phyloP scores from a whole-genome alignment of 1,140 invertebrate species.

The Lordiphosa mommai region DNA sequence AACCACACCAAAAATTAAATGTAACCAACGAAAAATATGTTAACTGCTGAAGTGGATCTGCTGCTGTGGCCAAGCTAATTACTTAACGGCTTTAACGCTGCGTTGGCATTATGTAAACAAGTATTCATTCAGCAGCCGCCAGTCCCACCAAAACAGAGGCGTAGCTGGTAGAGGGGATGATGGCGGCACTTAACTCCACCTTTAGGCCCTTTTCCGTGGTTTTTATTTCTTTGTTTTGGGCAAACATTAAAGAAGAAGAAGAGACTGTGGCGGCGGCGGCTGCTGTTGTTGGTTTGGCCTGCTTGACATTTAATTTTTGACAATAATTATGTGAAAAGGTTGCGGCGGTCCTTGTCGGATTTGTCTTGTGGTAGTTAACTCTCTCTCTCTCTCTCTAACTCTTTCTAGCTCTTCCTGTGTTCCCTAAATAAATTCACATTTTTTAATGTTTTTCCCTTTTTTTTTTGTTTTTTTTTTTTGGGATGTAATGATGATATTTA shows the following conservation, averaged over 20 bases:
- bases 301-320: conserved; percentile 45
- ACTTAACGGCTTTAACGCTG: conserved; percentile 51
- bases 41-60: no score
- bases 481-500: not conserved
- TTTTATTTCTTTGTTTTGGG: conserved; percentile 3
- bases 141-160: not conserved
- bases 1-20: no score
- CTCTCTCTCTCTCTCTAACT: conserved; percentile 6
- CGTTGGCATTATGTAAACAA: conserved; percentile 44
- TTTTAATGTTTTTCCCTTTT: conserved; percentile 32
- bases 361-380: conserved; percentile 20
- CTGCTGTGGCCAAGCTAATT: conserved; percentile 16
- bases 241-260: conserved; percentile 7
- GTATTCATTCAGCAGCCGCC: not conserved
- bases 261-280: not conserved
- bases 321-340: conserved; percentile 48
- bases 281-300: not conserved
- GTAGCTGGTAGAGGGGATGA: not conserved
- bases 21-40: no score
- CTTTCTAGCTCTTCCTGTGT: conserved; percentile 18
- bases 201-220: conserved; percentile 7
- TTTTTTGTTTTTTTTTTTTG: not conserved
- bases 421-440: conserved; percentile 37
- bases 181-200: no score
- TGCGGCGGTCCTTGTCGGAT: conserved; percentile 32